Evolutionary conservation across 2,888 invertebrate species (phyloP).

Genomic region (Drosophila meridionalis): DNA sequence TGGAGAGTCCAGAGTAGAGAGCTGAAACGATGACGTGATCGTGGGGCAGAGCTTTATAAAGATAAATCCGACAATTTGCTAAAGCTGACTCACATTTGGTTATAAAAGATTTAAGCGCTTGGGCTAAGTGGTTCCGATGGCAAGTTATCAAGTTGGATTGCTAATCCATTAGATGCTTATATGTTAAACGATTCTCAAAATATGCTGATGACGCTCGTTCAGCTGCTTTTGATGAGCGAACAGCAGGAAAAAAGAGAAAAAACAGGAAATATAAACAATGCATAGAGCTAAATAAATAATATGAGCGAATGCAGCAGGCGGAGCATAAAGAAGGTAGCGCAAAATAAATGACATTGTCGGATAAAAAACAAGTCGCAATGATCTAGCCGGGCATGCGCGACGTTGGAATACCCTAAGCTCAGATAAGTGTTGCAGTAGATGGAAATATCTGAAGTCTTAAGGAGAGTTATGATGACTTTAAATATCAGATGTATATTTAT

Average conservation of each 20-base stretch:
- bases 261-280: slow-evolving; percentile 75
- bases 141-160: slow-evolving; percentile 57
- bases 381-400: not conserved
- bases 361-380: slow-evolving; percentile 1
- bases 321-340: slow-evolving; percentile 35
- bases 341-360: slow-evolving; percentile 22
- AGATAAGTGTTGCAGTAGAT: not conserved
- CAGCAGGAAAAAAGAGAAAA: slow-evolving; percentile 9
- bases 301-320: slow-evolving; percentile 20
- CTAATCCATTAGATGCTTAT: slow-evolving; percentile 58
- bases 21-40: slow-evolving; percentile 66
- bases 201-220: slow-evolving; percentile 48
- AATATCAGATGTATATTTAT: not conserved
- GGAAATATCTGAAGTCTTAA: not conserved
- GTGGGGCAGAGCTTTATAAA: slow-evolving; percentile 31
- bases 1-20: not conserved
- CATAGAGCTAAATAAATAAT: slow-evolving; percentile 41
- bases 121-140: slow-evolving; percentile 58
- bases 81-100: slow-evolving; percentile 37
- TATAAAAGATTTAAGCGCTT: slow-evolving; percentile 33
- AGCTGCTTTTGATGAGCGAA: slow-evolving; percentile 2
- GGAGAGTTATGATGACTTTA: not conserved
- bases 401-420: not conserved
- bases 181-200: slow-evolving; percentile 50
- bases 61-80: not conserved